Conservation (phyloP, 2,888 invertebrate species). For the Erpobdella octoculata region DNA sequence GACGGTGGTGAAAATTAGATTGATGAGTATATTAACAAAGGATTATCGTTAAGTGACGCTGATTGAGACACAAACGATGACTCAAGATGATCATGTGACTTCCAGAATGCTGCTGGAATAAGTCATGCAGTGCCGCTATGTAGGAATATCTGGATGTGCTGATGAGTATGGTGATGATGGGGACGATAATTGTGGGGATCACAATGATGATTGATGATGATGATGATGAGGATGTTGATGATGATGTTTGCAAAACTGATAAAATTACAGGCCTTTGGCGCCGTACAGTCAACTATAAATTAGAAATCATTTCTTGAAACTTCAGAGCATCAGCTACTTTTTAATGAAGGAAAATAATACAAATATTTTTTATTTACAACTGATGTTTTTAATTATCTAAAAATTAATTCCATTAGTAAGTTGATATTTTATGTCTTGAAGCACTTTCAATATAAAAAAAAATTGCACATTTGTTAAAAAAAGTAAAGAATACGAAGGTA, state of each 20-base stretch:
- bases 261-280: background rate
- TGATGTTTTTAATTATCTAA: background rate
- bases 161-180: background rate
- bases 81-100: slow-evolving; percentile 24
- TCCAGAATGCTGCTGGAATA: no score
- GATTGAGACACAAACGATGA: slow-evolving; percentile 22
- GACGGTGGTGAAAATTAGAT: slow-evolving; percentile 8
- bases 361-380: background rate
- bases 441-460: no score
- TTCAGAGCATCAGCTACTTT: background rate
- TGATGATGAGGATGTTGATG: background rate
- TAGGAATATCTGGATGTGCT: background rate
- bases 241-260: background rate
- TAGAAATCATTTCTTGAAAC: no score
- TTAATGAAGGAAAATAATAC: background rate
- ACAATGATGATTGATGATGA: background rate
- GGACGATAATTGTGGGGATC: background rate
- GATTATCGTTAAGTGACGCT: background rate
- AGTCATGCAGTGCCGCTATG: no score
- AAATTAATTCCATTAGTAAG: background rate
- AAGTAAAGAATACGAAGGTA: no score
- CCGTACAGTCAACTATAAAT: no score
- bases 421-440: background rate
- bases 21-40: background rate
- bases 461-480: no score